These are phyloP conservation scores for Hybos culiciformis DNA, from an alignment of 2,888 invertebrate genomes.

Conservation along the genomic window DNA sequence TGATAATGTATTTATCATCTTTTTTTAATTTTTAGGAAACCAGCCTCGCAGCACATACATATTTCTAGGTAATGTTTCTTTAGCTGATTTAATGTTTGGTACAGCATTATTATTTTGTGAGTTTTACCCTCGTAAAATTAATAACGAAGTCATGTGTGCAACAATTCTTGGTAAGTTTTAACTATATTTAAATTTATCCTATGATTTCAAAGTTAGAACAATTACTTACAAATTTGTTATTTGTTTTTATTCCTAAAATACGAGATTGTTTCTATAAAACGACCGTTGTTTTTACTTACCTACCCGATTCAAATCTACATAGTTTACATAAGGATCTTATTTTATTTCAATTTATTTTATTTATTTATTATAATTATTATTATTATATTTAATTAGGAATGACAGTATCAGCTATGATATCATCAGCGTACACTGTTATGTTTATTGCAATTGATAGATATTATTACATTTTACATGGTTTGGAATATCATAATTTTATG, in stretches of 20 bases:
- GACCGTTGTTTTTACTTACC: too few relatives aligned
- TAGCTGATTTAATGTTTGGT: slow-evolving; percentile 49
- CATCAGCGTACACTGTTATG: slow-evolving; percentile 49
- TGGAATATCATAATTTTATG: slow-evolving; percentile 48
- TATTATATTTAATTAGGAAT: too few relatives aligned
- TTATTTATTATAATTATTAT: too few relatives aligned
- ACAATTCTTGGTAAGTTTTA: slow-evolving; percentile 30
- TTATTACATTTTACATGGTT: slow-evolving; percentile 48
- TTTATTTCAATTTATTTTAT: too few relatives aligned
- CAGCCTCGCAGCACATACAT: slow-evolving; percentile 50
- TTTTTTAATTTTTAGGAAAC: slow-evolving; percentile 34
- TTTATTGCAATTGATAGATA: slow-evolving; percentile 50
- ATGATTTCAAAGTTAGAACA: too few relatives aligned
- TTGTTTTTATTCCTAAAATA: slow-evolving; percentile 11
- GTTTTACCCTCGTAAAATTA: slow-evolving; percentile 29
- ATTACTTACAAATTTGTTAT: too few relatives aligned
- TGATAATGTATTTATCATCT: too few relatives aligned
- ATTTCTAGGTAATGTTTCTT: slow-evolving; percentile 49
- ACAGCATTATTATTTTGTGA: slow-evolving; percentile 43
- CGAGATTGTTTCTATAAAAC: too few relatives aligned
- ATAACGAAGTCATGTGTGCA: slow-evolving; percentile 30
- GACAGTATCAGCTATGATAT: slow-evolving; percentile 47
- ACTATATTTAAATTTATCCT: background rate
- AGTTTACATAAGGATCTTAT: too few relatives aligned
- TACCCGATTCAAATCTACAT: too few relatives aligned